These are phyloP conservation scores for Pseudococcus jackbeardsleyi DNA, from an alignment of 2,888 invertebrate species.

Conservation along the genomic window DNA sequence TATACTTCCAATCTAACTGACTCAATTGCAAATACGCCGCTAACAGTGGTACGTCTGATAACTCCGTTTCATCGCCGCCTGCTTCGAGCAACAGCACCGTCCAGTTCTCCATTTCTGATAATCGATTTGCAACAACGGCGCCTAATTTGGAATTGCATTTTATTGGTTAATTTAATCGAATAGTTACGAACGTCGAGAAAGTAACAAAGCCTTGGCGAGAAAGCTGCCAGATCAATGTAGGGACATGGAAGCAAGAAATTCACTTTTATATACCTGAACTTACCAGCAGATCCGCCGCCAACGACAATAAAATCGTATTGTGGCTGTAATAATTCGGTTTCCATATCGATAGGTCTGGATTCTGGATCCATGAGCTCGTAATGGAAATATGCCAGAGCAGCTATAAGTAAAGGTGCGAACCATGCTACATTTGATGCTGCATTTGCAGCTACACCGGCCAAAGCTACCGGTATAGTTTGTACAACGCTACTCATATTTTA, in stretches of 20 bases:
- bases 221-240: neutral
- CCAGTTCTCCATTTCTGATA: conserved; percentile 85
- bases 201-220: neutral
- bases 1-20: conserved; percentile 92
- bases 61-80: conserved; percentile 91
- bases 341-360: conserved; percentile 80
- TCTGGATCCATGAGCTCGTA: conserved; percentile 88
- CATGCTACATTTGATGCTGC: conserved; percentile 81
- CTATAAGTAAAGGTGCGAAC: conserved; percentile 87
- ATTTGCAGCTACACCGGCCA: conserved; percentile 79
- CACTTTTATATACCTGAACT: conserved; percentile 40
- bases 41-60: conserved; percentile 88
- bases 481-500: conserved; percentile 68
- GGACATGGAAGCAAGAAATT: conserved; percentile 13
- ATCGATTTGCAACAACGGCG: conserved; percentile 86
- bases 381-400: conserved; percentile 88
- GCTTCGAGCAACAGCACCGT: conserved; percentile 86
- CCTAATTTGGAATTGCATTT: conserved; percentile 72
- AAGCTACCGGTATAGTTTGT: conserved; percentile 72
- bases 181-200: neutral
- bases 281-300: conserved; percentile 89
- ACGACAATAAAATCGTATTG: conserved; percentile 89
- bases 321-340: conserved; percentile 75
- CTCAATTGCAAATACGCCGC: conserved; percentile 90
- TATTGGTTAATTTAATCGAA: conserved; percentile 1